Conservation (phyloP, 2,113 vertebrate genomes). For the Phyllostomus hastatus region DNA sequence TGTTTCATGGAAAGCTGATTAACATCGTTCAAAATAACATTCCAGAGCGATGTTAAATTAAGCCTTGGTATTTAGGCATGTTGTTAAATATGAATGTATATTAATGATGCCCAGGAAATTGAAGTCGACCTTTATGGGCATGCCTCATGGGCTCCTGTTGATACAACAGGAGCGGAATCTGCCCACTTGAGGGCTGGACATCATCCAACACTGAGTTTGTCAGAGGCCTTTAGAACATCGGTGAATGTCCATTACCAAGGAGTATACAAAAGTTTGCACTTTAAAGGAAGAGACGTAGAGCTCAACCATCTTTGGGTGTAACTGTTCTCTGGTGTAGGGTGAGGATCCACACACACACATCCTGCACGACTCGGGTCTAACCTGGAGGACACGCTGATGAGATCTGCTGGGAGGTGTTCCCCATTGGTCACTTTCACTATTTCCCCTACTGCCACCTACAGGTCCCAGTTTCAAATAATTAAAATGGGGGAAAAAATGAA, state of each 20-base stretch:
- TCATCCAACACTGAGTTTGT: not conserved
- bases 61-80: constrained; percentile 22
- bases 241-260: not conserved
- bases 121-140: constrained; percentile 5
- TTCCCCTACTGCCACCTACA: constrained; percentile 98
- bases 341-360: constrained; percentile 85
- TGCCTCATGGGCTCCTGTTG: constrained; percentile 4
- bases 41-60: not conserved
- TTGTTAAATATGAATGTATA: not conserved
- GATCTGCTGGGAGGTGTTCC: constrained; percentile 98
- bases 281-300: constrained; percentile 19
- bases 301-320: constrained; percentile 23
- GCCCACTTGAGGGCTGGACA: not conserved
- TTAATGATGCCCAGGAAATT: not conserved
- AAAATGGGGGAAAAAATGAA: constrained; percentile 80
- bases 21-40: constrained; percentile 2
- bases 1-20: not conserved
- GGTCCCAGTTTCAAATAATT: constrained; percentile 89
- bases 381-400: constrained; percentile 99
- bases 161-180: constrained; percentile 25
- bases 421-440: constrained; percentile 98
- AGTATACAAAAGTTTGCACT: not conserved
- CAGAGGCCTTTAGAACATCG: constrained; percentile 40
- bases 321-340: constrained; percentile 43
- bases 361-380: constrained; percentile 85